Evolutionary conservation across 2,888 invertebrate genomes (phyloP).

Genomic region (Mesorhabditis belari): DNA sequence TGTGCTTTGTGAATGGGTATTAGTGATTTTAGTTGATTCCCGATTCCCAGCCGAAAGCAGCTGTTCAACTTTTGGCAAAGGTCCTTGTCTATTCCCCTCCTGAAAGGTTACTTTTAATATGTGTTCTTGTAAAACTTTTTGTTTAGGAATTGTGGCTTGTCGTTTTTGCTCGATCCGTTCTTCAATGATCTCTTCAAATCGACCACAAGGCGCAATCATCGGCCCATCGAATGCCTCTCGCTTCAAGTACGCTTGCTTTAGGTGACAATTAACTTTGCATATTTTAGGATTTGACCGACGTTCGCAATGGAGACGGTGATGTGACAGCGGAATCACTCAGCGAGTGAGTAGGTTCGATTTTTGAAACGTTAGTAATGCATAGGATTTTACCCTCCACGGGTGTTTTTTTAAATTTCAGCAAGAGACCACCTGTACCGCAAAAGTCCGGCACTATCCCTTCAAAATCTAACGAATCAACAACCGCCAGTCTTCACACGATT

Average conservation of each 20-base stretch:
- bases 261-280: background rate
- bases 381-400: too few species aligned
- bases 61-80: constrained; percentile 9
- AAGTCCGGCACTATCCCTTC: too few species aligned
- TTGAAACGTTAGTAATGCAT: too few species aligned
- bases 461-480: too few species aligned
- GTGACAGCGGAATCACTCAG: constrained; percentile 9
- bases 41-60: constrained; percentile 8
- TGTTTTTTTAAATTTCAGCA: too few species aligned
- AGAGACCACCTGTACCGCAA: too few species aligned
- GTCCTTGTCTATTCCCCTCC: constrained; percentile 26
- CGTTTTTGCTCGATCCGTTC: background rate
- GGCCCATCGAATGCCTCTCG: constrained; percentile 8
- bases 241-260: background rate
- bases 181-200: constrained; percentile 9
- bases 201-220: constrained; percentile 8
- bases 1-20: too few species aligned
- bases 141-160: background rate
- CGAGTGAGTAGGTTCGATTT: background rate
- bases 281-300: constrained; percentile 2
- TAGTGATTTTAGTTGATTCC: constrained; percentile 10
- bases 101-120: constrained; percentile 13
- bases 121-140: constrained; percentile 18
- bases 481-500: too few species aligned
- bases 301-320: constrained; percentile 12